Percentiles rank a stretch among this genome's conserved stretches.
Evolutionary conservation across 1,140 invertebrate genomes (phyloP).

Genomic region (Camponotus vicinus): DNA sequence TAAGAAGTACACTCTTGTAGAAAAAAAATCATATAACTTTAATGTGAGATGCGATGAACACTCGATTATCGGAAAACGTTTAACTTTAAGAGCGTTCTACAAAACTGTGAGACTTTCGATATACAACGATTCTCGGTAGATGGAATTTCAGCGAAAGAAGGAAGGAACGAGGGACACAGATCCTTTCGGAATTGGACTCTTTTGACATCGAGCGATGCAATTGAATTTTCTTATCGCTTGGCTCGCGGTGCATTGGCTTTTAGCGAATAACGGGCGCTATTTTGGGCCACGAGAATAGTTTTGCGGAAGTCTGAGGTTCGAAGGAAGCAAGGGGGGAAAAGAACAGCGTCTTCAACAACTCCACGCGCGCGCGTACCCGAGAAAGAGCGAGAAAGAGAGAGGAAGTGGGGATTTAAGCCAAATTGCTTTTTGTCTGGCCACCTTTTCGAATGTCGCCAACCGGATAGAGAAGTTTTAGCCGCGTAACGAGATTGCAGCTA

Average conservation of each 20-base stretch:
- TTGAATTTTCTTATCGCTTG: constrained; percentile 70
- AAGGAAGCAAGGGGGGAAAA: background rate
- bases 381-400: background rate
- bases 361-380: background rate
- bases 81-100: background rate
- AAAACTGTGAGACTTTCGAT: constrained; percentile 24
- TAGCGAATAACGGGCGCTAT: constrained; percentile 27
- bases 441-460: constrained; percentile 50
- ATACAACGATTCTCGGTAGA: background rate
- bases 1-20: background rate
- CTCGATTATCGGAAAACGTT: constrained; percentile 29
- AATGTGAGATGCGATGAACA: background rate
- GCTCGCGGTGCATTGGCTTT: constrained; percentile 47
- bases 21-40: constrained; percentile 11
- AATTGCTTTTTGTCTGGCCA: constrained; percentile 67
- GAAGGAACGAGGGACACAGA: background rate
- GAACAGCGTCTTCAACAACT: constrained; percentile 11
- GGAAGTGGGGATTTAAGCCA: constrained; percentile 50
- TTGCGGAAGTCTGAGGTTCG: background rate
- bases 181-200: background rate
- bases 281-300: constrained; percentile 17
- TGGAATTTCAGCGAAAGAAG: background rate
- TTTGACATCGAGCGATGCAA: constrained; percentile 41
- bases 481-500: constrained; percentile 67
- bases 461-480: background rate